Evolutionary conservation across 2,888 invertebrate genomes (phyloP), one percentile per base, ranked within the genome.

Genomic region (Leptinotarsa haldemani): DNA sequence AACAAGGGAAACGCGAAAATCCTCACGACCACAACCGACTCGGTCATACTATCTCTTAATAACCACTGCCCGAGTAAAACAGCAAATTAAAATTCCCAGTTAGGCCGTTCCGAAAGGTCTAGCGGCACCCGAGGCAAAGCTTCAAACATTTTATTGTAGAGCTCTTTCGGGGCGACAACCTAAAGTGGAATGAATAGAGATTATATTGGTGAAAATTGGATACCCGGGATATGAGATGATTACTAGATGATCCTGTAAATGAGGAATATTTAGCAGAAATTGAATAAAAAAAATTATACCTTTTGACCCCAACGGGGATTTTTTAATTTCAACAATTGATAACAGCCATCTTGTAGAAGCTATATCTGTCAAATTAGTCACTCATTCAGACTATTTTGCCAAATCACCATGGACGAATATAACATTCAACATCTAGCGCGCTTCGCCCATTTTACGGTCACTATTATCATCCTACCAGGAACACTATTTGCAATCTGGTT

Each of bases 21-120:
- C 30, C 30, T 9, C 61, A 16, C 16, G 30, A 30, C 61, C 61
- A 30, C 61, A 30, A 12, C 30, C 61, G 9, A n/a, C n/a, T 61
- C 40, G 61, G 25, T n/a, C 61, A 40, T 30, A 61, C 61, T 61
- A 61, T 40, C 61, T 61, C 61, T 40, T 40, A 61, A 61, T 61
- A 61, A 61, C 61, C 61, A n/a, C 61, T 25, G 25, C 40, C 61
- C 25, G 61, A 30, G 30, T 25, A n/a, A n/a, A 61, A 40, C 61
- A n/a, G 61, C 61, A 40, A 61, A 61, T 61, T 61, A 61, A 61
- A 61, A 61, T 61, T 30, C 61, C 40, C 61, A 61, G n/a, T 61
- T 40, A n/a, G 40, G 40, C 61, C 61, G 61, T 61, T 61, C 30
- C 61, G 7, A 61, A 61, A 61, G 61, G 61, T 61, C 61, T 61